A percentile compares a stretch with the other conserved stretches of the same genome.
These are phyloP conservation scores for Hepsetus odoe DNA, from an alignment of 2,113 vertebrate genomes.

Conservation along the genomic window DNA sequence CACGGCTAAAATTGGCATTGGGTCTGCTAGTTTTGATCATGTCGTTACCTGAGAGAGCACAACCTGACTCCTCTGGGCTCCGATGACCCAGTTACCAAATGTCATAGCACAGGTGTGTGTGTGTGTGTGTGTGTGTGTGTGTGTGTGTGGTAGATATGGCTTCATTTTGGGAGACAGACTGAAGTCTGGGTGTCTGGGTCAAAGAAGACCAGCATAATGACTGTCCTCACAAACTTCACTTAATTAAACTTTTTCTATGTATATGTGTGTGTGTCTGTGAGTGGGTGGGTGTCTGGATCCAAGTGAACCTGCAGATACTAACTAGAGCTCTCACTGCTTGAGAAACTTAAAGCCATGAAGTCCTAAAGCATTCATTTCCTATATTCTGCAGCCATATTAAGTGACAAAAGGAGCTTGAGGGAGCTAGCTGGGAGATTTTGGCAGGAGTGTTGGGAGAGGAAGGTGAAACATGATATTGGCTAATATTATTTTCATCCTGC, in stretches of 20 bases:
- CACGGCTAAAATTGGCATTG: not conserved
- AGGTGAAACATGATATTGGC: too few species aligned
- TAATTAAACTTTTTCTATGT: not conserved
- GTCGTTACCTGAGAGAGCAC: constrained; percentile 35
- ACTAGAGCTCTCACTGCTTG: not conserved
- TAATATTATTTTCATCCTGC: too few species aligned
- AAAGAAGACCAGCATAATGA: constrained; percentile 2
- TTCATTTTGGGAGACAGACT: not conserved
- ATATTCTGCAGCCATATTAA: too few species aligned
- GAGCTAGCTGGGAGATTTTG: too few species aligned
- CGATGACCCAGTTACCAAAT: constrained; percentile 44
- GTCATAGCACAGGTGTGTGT: constrained; percentile 28
- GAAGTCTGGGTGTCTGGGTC: constrained; percentile 9
- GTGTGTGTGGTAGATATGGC: constrained; percentile 14
- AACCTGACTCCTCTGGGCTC: constrained; percentile 44
- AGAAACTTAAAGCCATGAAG: not conserved
- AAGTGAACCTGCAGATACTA: not conserved
- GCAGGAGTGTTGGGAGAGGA: too few species aligned
- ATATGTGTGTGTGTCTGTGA: not conserved
- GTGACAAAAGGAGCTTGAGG: too few species aligned
- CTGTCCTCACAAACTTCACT: not conserved
- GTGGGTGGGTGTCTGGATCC: not conserved
- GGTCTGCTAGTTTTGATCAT: constrained; percentile 21
- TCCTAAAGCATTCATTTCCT: too few species aligned
- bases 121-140: constrained; percentile 39